A percentile compares a stretch with the other conserved stretches of the same genome.
phyloP scores from a whole-genome alignment of 2,113 vertebrate species.

The Cephalopholis sonnerati region DNA sequence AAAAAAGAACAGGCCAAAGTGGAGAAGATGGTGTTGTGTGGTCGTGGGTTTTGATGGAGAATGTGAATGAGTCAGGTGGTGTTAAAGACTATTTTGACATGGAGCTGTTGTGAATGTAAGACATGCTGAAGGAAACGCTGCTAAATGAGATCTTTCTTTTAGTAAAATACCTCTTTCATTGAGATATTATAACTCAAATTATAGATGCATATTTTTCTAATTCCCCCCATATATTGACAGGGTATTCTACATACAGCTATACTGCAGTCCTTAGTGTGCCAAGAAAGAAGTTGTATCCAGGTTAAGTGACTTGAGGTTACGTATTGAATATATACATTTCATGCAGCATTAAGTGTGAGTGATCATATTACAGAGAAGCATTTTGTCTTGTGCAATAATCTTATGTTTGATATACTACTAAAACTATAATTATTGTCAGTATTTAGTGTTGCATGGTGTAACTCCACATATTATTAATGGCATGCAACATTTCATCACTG shows the following conservation, averaged over 20 bases:
- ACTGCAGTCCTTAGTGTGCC: slow-evolving; percentile 28
- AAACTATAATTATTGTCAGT: slow-evolving; percentile 36
- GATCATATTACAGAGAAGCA: slow-evolving; percentile 50
- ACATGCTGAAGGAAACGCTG: slow-evolving; percentile 32
- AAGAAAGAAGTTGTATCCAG: slow-evolving; percentile 39
- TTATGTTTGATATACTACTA: slow-evolving; percentile 52
- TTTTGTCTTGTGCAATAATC: slow-evolving; percentile 68
- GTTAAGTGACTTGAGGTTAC: slow-evolving; percentile 24
- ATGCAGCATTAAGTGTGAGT: slow-evolving; percentile 57
- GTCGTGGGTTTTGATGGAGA: neutral
- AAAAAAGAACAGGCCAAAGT: neutral
- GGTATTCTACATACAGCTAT: slow-evolving; percentile 20
- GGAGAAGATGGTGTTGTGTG: neutral
- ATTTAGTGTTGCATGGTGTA: slow-evolving; percentile 68
- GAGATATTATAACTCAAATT: slow-evolving; percentile 23
- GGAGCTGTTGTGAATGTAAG: slow-evolving; percentile 62
- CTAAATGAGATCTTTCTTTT: slow-evolving; percentile 48
- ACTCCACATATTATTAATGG: slow-evolving; percentile 40
- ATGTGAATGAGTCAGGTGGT: slow-evolving; percentile 29
- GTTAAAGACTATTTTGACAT: slow-evolving; percentile 39
- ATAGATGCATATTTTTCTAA: slow-evolving; percentile 59
- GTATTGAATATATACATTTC: slow-evolving; percentile 64
- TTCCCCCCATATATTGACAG: neutral
- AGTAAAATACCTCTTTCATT: slow-evolving; percentile 43
- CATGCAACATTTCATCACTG: slow-evolving; percentile 55